These are phyloP conservation scores for Nymphalis urticae DNA, from an alignment of 2,888 invertebrate species.

Conservation along the genomic window DNA sequence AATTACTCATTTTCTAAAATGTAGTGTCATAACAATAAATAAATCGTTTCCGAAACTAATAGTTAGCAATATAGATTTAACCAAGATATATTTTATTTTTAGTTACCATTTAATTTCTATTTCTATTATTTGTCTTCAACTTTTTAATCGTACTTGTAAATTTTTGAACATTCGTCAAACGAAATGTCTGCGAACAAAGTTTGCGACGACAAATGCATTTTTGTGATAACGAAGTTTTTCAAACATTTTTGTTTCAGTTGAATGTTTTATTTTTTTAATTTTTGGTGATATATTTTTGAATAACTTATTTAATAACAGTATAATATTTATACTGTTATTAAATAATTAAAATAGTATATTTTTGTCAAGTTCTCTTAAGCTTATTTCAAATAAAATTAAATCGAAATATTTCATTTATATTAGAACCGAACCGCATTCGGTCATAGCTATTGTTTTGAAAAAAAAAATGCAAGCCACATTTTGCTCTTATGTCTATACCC, in stretches of 20 bases:
- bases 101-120: background rate
- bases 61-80: too few relatives aligned
- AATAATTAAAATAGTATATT: too few relatives aligned
- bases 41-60: too few relatives aligned
- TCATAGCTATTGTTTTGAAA: slow-evolving; percentile 41
- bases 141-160: background rate
- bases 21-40: too few relatives aligned
- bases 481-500: slow-evolving; percentile 33
- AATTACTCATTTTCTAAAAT: too few relatives aligned
- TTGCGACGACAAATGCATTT: slow-evolving; percentile 21
- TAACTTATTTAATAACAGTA: too few relatives aligned
- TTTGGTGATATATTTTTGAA: too few relatives aligned
- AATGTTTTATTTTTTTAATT: background rate
- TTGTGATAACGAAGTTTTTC: slow-evolving; percentile 16
- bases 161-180: slow-evolving; percentile 3
- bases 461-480: slow-evolving; percentile 41
- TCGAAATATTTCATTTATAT: background rate
- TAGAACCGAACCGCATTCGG: slow-evolving; percentile 27
- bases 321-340: too few relatives aligned
- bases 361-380: too few relatives aligned
- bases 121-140: background rate
- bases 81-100: too few relatives aligned
- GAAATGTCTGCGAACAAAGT: slow-evolving; percentile 12
- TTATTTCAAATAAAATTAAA: too few relatives aligned
- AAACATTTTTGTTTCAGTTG: background rate